Evolutionary conservation across 2,888 invertebrate species (phyloP), one percentile per base, ranked within the genome.

Genomic region (Scotopteryx bipunctaria): DNA sequence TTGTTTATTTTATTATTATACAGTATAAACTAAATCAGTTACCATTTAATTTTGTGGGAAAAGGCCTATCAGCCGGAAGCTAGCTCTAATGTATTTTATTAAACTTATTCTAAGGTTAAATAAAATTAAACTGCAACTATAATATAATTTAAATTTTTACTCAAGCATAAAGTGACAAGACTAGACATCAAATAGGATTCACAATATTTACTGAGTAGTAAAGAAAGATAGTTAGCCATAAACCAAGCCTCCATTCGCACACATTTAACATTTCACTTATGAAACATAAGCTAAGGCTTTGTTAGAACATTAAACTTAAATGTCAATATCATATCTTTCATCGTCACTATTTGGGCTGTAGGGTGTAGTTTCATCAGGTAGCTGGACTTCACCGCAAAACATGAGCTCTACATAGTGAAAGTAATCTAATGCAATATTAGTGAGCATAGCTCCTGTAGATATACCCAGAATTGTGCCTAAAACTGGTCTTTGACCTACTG

Each of bases 401-500:
- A 92, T 91, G 3, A 86, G 80, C 66, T 94, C 94, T 21, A 94
- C 88, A 77, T 92, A 92, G 49, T 91, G 86, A 56, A 94, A 89
- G 78, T 94, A 94, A 72, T 92, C 92, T 63, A 92, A 83, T 53
- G 93, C 94, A 63, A 93, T 87, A 59, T 91, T 91, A 25, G 94
- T 91, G 17, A 95, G 83, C 57, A 93, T 92, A 36, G 93, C 82
- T 48, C 95, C 94, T 27, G 95, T 93, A 15, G 93, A 89, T n/a
- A 96, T 73, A 19, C 96, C 96, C 59, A 94, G 89, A 23, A 93
- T 64, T 19, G 94, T 93, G 61, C 94, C 93, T 15, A 95, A 66
- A 3, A 92, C 78, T 31, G 94, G 92, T 74, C 93, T 93, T 61
- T 94, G 92, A 0, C 96, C 96, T 35, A 97, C 87, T 25, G 95